Base-by-base conservation (phyloP, 2,797 vertebrate genomes). In the Microcaecilia unicolor region DNA sequence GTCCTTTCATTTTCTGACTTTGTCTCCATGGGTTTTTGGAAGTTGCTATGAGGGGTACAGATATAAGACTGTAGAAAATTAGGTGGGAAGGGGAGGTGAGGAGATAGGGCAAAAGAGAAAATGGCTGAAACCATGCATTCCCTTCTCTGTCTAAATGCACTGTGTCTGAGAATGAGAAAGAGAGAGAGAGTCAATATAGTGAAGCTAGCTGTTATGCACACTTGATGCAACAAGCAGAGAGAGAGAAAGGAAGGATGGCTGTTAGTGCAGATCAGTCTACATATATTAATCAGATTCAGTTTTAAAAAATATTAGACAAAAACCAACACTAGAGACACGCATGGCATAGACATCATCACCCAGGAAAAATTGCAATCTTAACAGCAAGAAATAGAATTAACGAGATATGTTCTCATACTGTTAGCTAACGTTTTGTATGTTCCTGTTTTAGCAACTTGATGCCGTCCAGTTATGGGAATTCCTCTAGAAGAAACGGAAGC, bases 211-310 rank as follows among this genome's bases (percentile, higher is more conserved):
- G 53, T 66, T 70, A 77, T 72, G 70, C 78, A 76, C 58, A 67
- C 87, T 91, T 83, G 81, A 80, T 83, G 77, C 72, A 84, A 87
- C 73, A 76, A 71, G 58, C 61, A 58, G 34, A 55, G 63, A 76
- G 64, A 66, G 51, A 48, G 59, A 48, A 58, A 63, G 52, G 58
- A 36, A 46, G 54, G 74, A 83, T 69, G 82, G 84, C 82, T 87
- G 84, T 88, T 81, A 84, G 80, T 75, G 80, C 81, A 89, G 78
- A 88, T 78, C 78, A 81, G 93, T 94, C 90, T 95, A 90, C 91
- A 93, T 93, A 97, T 95, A 89, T 92, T 91, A 93, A 97, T 94
- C 61, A 88, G 83, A 80, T 87, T 79, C 80, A 80, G 83, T 88
- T 82, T 84, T 61, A 74, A 76, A 77, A 77, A 78, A 77, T 80